phyloP scores from a whole-genome alignment of 2,113 vertebrate species.

The Oceanodroma tethys region DNA sequence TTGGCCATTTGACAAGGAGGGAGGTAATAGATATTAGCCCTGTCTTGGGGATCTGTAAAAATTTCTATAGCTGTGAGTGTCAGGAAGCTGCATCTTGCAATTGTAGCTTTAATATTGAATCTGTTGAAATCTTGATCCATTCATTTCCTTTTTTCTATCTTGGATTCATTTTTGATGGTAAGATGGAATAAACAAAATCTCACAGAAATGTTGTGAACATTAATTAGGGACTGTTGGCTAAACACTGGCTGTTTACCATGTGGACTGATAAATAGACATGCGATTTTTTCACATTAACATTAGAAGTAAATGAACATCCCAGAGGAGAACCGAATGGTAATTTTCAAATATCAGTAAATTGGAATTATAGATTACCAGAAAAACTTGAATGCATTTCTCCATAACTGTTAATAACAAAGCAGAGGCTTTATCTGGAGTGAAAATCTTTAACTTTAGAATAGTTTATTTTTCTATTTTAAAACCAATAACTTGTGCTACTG shows the following conservation, averaged over 20 bases:
- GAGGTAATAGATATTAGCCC: neutral
- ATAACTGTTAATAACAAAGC: neutral
- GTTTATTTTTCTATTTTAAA: neutral
- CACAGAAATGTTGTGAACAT: neutral
- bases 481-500: neutral
- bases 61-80: fast-evolving
- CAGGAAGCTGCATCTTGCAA: neutral
- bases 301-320: neutral
- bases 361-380: neutral
- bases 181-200: neutral
- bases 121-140: neutral
- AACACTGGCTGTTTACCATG: neutral
- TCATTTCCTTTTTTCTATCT: neutral
- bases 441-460: neutral
- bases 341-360: neutral
- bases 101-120: neutral
- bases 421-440: neutral
- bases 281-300: neutral
- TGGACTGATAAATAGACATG: neutral
- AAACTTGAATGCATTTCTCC: neutral
- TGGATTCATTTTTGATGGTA: neutral
- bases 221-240: neutral
- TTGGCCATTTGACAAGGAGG: neutral
- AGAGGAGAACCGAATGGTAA: neutral
- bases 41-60: neutral